Evolutionary conservation across 2,888 invertebrate species (phyloP), one percentile per base, ranked within the genome.

Genomic region (Lydus trimaculatus): DNA sequence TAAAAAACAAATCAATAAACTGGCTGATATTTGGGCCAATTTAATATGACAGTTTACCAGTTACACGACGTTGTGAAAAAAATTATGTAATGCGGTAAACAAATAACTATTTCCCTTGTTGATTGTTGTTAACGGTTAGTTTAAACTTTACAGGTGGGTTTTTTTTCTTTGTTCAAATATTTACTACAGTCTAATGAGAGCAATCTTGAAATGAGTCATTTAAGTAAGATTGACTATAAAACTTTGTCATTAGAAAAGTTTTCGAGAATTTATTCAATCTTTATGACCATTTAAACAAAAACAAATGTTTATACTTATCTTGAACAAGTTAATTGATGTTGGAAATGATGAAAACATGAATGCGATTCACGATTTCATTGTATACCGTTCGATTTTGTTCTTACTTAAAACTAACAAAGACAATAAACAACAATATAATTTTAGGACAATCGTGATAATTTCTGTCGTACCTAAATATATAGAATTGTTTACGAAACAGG

Each of bases 281-380:
- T 43, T 17, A 43, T 17, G 8, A 4, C 43, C n/a, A 67, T 64
- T 58, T 58, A 56, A 25, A 52, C 39, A 43, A 48, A 64, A 67
- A 68, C 61, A 65, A 69, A 63, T 65, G 69, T 69, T 63, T 63
- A n/a, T 5, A 63, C 56, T 58, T 69, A 69, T 69, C 69, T 65
- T 31, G 28, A 62, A 65, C 65, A 39, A 61, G 48, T 65, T 65
- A 69, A 69, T 69, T 63, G 58, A 58, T 62, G 65, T 58, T 65
- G 39, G 43, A 65, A 60, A 62, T 65, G 69, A 69, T 61, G 64
- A 59, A 63, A 69, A 69, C 69, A 69, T 63, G 65, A 58, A 69
- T 69, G n/a, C 63, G 65, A 69, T 65, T 65, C 65, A 63, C 59
- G 63, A 36, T 69, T 69, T 65, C 62, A 64, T 67, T 64, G 61